Evolutionary conservation across 2,113 vertebrate genomes (phyloP).

Genomic region (Clupea harengus): DNA sequence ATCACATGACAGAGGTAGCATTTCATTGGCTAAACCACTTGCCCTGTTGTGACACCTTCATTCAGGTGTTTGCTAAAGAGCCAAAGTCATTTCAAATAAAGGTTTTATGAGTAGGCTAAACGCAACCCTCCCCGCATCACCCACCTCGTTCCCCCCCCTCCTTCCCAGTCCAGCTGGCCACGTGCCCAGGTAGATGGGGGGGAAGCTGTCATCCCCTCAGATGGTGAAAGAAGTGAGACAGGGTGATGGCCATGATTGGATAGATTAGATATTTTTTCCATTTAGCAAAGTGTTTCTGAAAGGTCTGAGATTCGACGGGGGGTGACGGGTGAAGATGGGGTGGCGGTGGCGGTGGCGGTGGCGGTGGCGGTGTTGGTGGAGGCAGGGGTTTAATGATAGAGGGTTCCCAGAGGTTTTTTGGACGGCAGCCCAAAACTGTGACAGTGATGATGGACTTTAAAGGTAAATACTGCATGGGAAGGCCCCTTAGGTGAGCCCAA

Average conservation of each 20-base stretch:
- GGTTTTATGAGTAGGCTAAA: not conserved
- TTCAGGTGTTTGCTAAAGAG: constrained; percentile 6
- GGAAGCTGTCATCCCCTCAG: not conserved
- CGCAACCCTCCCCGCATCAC: not conserved
- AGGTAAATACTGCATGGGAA: not conserved
- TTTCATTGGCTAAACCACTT: not conserved
- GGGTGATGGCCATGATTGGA: not conserved
- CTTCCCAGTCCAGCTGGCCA: not conserved
- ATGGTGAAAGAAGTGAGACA: not conserved
- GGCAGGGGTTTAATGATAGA: not conserved
- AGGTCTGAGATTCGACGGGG: not conserved
- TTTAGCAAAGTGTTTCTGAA: constrained; percentile 3
- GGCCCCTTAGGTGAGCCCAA: not conserved
- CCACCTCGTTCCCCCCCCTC: not conserved
- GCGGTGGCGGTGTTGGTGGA: not conserved
- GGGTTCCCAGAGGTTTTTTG: not conserved
- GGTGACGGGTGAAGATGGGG: too few species aligned
- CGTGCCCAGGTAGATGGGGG: not conserved
- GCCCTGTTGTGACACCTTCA: not conserved
- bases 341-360: not conserved
- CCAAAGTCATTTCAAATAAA: constrained; percentile 10
- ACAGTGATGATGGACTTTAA: not conserved
- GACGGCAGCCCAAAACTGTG: not conserved
- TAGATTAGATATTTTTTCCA: not conserved
- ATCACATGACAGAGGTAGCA: not conserved